Conservation (phyloP, 2,113 vertebrate species). For the Rattus norvegicus region GRCr8 NC_086036.1:58298501-58299000, state of each 20-base stretch:
- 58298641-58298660: background rate
- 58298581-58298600: background rate
- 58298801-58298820: background rate
- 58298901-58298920: background rate
- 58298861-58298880: background rate
- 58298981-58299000: background rate
- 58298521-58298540: background rate
- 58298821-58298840: background rate
- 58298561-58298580: background rate
- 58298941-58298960: background rate
- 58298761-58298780: background rate
- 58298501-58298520: background rate
- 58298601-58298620: background rate
- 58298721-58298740: background rate
- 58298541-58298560: background rate
- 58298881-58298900: background rate
- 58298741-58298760: background rate
- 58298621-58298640: too few relatives aligned
- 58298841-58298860: background rate
- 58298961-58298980: background rate
- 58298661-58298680: background rate
- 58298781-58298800: too few relatives aligned
- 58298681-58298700: background rate
- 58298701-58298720: background rate
- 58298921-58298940: background rate